A percentile compares a stretch with the other conserved stretches of the same genome.
phyloP scores from a whole-genome alignment of 2,888 invertebrate genomes.

The Hydrotaea diabolus region DNA sequence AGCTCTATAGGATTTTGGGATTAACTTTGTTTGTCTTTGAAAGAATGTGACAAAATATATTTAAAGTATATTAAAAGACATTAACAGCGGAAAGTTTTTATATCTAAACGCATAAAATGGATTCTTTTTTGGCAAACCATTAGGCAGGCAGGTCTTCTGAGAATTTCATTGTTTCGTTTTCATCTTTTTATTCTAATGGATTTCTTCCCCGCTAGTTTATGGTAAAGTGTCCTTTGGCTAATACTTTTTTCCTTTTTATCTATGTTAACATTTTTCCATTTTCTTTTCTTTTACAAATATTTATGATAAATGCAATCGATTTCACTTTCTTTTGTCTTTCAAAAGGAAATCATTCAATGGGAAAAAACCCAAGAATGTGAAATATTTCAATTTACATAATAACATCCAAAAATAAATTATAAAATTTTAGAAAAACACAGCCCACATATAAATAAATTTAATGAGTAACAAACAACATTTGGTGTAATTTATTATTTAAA shows the following conservation, averaged over 20 bases:
- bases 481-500: constrained; percentile 11
- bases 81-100: too few species aligned
- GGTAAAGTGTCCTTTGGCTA: too few species aligned
- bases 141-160: too few species aligned
- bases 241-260: too few species aligned
- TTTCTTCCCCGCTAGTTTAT: too few species aligned
- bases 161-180: too few species aligned
- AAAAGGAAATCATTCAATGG: neutral
- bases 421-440: neutral
- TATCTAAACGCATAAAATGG: too few species aligned
- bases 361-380: neutral
- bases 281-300: too few species aligned
- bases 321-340: neutral
- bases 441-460: neutral
- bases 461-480: constrained; percentile 17
- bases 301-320: neutral
- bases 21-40: neutral
- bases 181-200: too few species aligned
- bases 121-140: too few species aligned
- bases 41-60: neutral
- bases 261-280: too few species aligned
- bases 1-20: neutral
- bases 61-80: too few species aligned
- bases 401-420: neutral
- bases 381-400: constrained; percentile 13